Conservation (phyloP, 2,797 vertebrate genomes). For the Columba guinea region DNA sequence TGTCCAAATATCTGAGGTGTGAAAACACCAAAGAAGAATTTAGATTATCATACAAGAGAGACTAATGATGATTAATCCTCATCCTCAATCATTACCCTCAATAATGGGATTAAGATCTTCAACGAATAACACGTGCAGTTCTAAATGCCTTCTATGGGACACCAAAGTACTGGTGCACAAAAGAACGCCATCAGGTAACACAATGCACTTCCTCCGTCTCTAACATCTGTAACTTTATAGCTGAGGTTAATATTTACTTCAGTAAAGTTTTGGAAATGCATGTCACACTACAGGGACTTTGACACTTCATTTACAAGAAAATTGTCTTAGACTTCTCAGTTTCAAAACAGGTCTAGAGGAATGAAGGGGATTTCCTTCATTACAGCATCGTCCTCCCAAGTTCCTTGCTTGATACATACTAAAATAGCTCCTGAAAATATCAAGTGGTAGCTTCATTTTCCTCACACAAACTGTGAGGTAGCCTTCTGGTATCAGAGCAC, state of each 20-base stretch:
- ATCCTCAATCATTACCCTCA: neutral
- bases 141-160: neutral
- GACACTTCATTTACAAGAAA: neutral
- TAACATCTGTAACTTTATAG: neutral
- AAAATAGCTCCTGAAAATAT: neutral
- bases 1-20: neutral
- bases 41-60: neutral
- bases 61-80: neutral
- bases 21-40: neutral
- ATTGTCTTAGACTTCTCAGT: neutral
- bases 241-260: neutral
- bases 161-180: neutral
- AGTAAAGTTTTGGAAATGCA: neutral
- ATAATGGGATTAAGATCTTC: neutral
- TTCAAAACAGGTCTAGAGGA: neutral
- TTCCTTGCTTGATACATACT: neutral
- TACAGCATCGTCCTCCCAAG: neutral
- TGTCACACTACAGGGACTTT: neutral
- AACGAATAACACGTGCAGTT: neutral
- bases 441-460: neutral
- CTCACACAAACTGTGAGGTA: neutral
- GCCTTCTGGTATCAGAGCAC: neutral
- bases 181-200: neutral
- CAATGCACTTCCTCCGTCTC: neutral
- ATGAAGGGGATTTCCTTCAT: neutral